Evolutionary conservation across 2,113 vertebrate genomes (phyloP), one percentile per base, ranked within the genome.

Genomic region (Tinamus guttatus): DNA sequence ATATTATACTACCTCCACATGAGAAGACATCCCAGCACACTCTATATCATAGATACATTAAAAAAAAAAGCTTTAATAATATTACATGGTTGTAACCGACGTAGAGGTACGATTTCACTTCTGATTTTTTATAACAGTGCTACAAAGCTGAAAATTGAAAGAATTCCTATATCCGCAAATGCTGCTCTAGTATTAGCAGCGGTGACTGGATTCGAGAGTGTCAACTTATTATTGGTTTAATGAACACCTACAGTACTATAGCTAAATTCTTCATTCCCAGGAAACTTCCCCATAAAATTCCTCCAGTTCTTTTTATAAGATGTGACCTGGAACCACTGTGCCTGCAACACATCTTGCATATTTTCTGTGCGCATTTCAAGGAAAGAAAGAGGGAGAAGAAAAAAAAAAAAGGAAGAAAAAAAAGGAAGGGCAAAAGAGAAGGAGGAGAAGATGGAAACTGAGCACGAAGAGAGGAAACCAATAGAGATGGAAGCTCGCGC

Each of bases 231-330:
- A 64, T 45, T 83, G 41, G 59, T 95, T 92, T 86, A 87, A 82
- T 41, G 69, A 75, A 70, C 84, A 84, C 80, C 87, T 54, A 81
- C 76, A 43, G 56, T 71, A 76, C 21, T 9, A 82, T 13, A 90
- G 52, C 73, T 65, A 65, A 56, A 89, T 87, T 63, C 70, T 68
- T 94, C 43, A 64, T 77, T 79, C 89, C 58, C 85, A 67, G 91
- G 75, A 96, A 97, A 94, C 88, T 94, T 92, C 70, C 70, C 76
- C 80, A 75, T 77, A 75, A 87, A 96, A 98, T 56, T 78, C 73
- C 40, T 95, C 90, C 94, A 15, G 20, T 70, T 78, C 95, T 96
- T 96, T 95, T 96, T 95, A 30, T 75, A 93, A 94, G 75, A 43
- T 49, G 60, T 81, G 90, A 96, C 95, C 89, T 93, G 95, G 74